Conservation (phyloP, 2,888 invertebrate species). For the Palloptera scutellata region DNA sequence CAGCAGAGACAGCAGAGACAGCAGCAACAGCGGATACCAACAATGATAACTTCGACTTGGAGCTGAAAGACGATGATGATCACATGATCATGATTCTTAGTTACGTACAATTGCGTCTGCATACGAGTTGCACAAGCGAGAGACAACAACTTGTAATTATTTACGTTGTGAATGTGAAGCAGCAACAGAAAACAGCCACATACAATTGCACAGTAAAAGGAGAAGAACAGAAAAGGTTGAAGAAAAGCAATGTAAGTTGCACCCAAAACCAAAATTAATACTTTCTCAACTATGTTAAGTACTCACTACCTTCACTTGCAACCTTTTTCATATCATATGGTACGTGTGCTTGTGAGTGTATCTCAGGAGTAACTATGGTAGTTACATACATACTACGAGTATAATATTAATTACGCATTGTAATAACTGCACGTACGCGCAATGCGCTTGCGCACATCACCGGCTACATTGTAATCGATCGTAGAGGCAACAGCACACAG, state of each 20-base stretch:
- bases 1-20: too few species aligned
- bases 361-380: too few species aligned
- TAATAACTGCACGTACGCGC: slow-evolving; percentile 33
- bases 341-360: too few species aligned
- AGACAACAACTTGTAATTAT: slow-evolving; percentile 38
- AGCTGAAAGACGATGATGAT: too few species aligned
- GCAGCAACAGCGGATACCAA: too few species aligned
- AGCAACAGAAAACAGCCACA: neutral
- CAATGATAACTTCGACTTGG: too few species aligned
- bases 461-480: neutral
- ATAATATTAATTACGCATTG: slow-evolving; percentile 33
- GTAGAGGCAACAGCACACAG: too few species aligned
- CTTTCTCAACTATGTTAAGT: neutral
- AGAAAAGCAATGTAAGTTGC: slow-evolving; percentile 4
- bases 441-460: slow-evolving; percentile 19
- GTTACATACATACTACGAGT: too few species aligned
- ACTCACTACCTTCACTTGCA: too few species aligned
- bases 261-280: slow-evolving; percentile 1
- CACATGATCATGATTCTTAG: too few species aligned
- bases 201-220: neutral
- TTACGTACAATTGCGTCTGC: too few species aligned
- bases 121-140: neutral
- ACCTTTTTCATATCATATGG: too few species aligned
- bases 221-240: slow-evolving; percentile 2
- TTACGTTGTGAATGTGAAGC: slow-evolving; percentile 27